Base-by-base conservation (phyloP, 2,113 vertebrate species). In the Thryonomys swinderianus region DNA sequence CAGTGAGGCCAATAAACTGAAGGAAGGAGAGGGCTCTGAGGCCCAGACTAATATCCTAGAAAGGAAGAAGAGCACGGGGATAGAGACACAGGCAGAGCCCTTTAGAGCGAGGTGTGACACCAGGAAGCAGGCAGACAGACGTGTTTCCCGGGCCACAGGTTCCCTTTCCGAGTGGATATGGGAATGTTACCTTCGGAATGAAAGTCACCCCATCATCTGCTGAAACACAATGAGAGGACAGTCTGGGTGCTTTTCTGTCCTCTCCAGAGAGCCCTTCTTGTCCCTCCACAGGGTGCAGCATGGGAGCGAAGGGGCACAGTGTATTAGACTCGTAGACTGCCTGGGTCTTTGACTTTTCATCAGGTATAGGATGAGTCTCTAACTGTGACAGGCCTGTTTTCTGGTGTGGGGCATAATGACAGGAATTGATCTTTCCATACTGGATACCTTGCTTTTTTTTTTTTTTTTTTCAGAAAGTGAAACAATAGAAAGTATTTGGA, bases 31-130 rank as follows among this genome's bases (percentile, higher is more conserved):
- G 67, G 17, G 78, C 17, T 76, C 78, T 71, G 25, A 94, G 66
- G 66, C 51, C 17, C 76, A 91, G 59, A 91, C 23, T 76, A 96
- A 94, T 94, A 91, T 53, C 78, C 88, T 67, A 48, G 78, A 83
- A n/a, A 62, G 34, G 27, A 74, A 34, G 40, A 73, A 42, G 61
- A 37, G 18, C 20, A 57, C 59, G 57, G 42, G 51, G 73, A 48
- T 14, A 14, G 7, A 73, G 17, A 32, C n/a, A 45, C 4, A 37
- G 37, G 25, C 17, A 93, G 55, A 73, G n/a, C 7, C 9, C 23
- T 66, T 55, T 25, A 90, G 73, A 66, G 7, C 45, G 73, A 17
- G 40, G 42, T 84, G 51, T 25, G 74, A 66, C 27, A 57, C 42
- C 37, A 62, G 64, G 61, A 18, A 12, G 62, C 42, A 64, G 71